Base-by-base conservation (phyloP, 2,113 vertebrate genomes). In the Picathartes gymnocephalus region DNA sequence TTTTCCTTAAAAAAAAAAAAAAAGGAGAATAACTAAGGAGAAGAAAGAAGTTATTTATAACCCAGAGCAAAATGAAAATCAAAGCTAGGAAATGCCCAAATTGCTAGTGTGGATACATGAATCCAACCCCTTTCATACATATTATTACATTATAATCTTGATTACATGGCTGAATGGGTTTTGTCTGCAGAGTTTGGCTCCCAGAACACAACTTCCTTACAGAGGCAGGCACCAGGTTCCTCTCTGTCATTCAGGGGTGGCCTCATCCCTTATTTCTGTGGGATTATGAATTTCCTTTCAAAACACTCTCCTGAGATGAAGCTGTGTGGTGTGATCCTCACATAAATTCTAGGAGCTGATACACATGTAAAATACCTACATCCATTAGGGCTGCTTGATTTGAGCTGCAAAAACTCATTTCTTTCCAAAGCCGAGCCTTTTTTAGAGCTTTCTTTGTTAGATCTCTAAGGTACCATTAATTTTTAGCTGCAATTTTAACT, bases 401-500 rank as follows among this genome's bases (percentile, higher is more conserved):
- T 40, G 47, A 94, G 82, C 69, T 77, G 69, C 51, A 1, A 1
- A 81, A 81, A 81, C 37, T 76, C 35, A 19, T 88, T 92, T 93
- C 11, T 70, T 88, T 70, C 33, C 69, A 44, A 90, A 89, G 79
- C 62, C 60, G 58, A 39, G 40, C 39, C 47, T 66, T 88, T 93
- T 85, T 90, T 65, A 53, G 65, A 76, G 79, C 21, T 62, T 30
- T 20, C 58, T 90, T 88, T 95, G 42, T 90, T 44, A 86, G 30
- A 35, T 54, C 76, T 86, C 79, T 39, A 42, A 77, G 85, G 68
- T 86, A n/a, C 22, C 47, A 35, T 77, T 92, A 68, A 6, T 73
- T 93, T 93, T 90, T 62, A 66, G 85, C 73, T 56, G 56, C 80
- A 82, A 54, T 92, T 94, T 84, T 62, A 90, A 28, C 72, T 71